phyloP scores from a whole-genome alignment of 37 sponge, comb jelly and placozoan species.

The Agelas oroides region DNA sequence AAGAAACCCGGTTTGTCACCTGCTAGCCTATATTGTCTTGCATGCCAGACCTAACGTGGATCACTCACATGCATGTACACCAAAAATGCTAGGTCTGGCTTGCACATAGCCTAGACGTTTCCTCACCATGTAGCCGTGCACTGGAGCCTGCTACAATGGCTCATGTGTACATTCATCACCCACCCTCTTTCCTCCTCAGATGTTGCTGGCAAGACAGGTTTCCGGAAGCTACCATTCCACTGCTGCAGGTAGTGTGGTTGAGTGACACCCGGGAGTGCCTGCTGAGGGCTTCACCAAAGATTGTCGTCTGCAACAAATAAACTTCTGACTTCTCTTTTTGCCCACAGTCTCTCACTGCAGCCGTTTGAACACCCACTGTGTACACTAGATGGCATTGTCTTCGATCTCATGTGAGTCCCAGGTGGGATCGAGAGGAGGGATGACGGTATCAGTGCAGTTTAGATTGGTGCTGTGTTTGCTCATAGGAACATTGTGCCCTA shows the following conservation, averaged over 20 bases:
- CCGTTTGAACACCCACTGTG: slow-evolving; percentile 93
- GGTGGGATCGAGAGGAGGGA: no score
- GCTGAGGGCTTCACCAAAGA: not conserved
- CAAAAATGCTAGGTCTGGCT: no score
- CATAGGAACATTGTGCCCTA: slow-evolving; percentile 86
- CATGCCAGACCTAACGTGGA: no score
- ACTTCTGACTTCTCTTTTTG: not conserved
- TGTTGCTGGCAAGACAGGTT: slow-evolving; percentile 33
- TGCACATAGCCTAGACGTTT: no score
- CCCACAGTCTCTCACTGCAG: slow-evolving; percentile 89
- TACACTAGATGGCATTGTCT: slow-evolving; percentile 87
- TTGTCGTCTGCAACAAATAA: not conserved
- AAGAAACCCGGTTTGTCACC: slow-evolving; percentile 85
- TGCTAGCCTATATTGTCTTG: no score
- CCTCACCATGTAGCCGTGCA: no score
- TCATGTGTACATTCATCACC: no score
- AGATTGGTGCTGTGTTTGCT: no score
- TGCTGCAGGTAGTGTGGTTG: slow-evolving; percentile 74
- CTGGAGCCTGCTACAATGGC: no score
- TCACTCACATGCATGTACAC: no score
- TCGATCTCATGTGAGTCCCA: slow-evolving; percentile 80
- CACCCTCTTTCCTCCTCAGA: not conserved
- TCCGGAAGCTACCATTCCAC: slow-evolving; percentile 89
- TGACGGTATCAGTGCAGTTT: no score
- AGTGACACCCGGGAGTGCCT: not conserved